phyloP scores from a whole-genome alignment of 2,113 vertebrate genomes.

The Dasyurus viverrinus region DNA sequence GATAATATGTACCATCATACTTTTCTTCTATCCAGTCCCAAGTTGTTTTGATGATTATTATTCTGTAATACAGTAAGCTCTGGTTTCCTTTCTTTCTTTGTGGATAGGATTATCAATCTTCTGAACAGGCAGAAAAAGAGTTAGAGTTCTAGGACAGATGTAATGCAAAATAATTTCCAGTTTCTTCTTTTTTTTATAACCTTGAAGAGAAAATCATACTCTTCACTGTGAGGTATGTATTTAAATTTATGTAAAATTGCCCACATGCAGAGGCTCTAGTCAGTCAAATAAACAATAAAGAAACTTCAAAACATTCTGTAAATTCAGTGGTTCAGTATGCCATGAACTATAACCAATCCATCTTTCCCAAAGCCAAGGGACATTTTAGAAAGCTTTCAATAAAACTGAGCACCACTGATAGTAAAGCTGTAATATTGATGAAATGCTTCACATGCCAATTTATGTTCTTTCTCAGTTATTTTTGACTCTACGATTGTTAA shows the following conservation, averaged over 20 bases:
- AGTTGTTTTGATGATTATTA: neutral
- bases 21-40: neutral
- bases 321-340: slow-evolving; percentile 21
- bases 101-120: slow-evolving; percentile 15
- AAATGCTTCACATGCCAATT: neutral
- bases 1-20: neutral
- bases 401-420: slow-evolving; percentile 7
- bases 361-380: slow-evolving; percentile 32
- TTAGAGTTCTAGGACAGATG: slow-evolving; percentile 28
- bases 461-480: neutral
- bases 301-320: slow-evolving; percentile 55
- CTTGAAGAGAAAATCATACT: slow-evolving; percentile 35
- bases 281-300: slow-evolving; percentile 50
- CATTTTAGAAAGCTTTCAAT: slow-evolving; percentile 52
- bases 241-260: slow-evolving; percentile 50
- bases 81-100: neutral
- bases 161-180: slow-evolving; percentile 41
- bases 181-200: neutral
- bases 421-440: slow-evolving; percentile 12
- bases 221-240: neutral
- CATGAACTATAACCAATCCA: neutral
- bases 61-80: neutral
- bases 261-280: slow-evolving; percentile 20
- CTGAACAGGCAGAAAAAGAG: neutral
- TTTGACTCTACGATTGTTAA: neutral